phyloP scores from a whole-genome alignment of 2,888 invertebrate genomes.

The Dastarcus helophoroides region DNA sequence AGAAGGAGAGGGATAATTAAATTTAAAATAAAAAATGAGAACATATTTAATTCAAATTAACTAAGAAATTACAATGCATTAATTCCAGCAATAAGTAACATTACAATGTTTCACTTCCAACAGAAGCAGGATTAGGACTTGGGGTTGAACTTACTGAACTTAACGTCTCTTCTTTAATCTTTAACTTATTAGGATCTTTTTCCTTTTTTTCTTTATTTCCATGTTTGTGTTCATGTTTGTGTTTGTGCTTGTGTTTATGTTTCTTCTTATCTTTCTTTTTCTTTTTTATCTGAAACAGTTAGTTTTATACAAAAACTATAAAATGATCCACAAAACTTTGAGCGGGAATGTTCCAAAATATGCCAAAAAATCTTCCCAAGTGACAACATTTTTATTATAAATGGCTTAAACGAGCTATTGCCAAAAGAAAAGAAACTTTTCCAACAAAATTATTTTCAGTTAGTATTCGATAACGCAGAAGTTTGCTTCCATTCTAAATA shows the following conservation, averaged over 20 bases:
- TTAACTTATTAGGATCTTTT: constrained; percentile 44
- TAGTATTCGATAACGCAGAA: too few relatives aligned
- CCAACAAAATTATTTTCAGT: too few relatives aligned
- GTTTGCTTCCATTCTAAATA: too few relatives aligned
- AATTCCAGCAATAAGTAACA: not conserved
- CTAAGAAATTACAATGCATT: constrained; percentile 3
- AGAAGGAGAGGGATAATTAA: too few relatives aligned
- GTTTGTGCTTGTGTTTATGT: constrained; percentile 85
- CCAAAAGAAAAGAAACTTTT: too few relatives aligned
- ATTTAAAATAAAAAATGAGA: too few relatives aligned
- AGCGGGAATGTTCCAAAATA: too few relatives aligned
- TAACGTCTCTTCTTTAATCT: constrained; percentile 61
- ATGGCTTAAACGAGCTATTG: too few relatives aligned
- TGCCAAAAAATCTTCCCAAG: too few relatives aligned
- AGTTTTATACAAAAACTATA: not conserved
- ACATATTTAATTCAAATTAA: too few relatives aligned
- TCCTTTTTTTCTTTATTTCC: constrained; percentile 45
- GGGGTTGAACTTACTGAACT: constrained; percentile 68
- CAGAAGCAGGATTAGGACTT: constrained; percentile 46
- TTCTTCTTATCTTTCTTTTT: constrained; percentile 75
- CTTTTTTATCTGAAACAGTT: constrained; percentile 41
- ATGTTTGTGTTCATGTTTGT: constrained; percentile 52
- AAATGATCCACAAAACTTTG: too few relatives aligned
- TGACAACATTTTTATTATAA: too few relatives aligned
- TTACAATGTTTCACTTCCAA: constrained; percentile 8